phyloP scores from a whole-genome alignment of 1,140 invertebrate species.

The Diprion similis region DNA sequence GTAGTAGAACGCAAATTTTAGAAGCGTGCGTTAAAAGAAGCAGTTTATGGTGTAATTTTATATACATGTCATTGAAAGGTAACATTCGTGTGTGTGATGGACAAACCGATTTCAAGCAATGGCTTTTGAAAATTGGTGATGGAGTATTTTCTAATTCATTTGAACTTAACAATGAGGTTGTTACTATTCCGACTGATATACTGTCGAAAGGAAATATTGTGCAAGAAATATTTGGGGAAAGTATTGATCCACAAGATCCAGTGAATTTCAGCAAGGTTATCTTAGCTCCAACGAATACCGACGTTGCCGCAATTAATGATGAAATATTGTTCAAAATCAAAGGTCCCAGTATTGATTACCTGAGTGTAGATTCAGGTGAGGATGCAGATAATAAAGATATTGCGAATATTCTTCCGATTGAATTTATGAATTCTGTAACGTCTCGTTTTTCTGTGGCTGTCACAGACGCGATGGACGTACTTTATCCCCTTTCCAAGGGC shows the following conservation, averaged over 20 bases:
- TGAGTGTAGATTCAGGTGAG: slow-evolving; percentile 14
- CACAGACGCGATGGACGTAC: too few relatives aligned
- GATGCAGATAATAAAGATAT: slow-evolving; percentile 9
- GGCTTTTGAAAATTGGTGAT: slow-evolving; percentile 23
- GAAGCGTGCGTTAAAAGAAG: slow-evolving; percentile 22
- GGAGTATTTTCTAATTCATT: background rate
- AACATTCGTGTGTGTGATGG: slow-evolving; percentile 3
- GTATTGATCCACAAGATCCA: background rate
- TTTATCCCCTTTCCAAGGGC: too few relatives aligned
- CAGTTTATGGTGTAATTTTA: slow-evolving; percentile 9
- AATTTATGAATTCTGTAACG: slow-evolving; percentile 23
- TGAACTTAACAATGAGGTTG: slow-evolving; percentile 8
- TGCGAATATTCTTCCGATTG: slow-evolving; percentile 12
- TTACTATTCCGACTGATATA: slow-evolving; percentile 7
- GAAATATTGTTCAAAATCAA: slow-evolving; percentile 11
- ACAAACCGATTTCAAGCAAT: slow-evolving; percentile 18
- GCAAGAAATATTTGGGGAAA: slow-evolving; percentile 13
- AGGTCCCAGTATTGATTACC: slow-evolving; percentile 8
- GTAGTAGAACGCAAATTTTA: slow-evolving; percentile 14
- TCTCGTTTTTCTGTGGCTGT: too few relatives aligned
- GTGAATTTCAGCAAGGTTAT: background rate
- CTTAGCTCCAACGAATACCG: slow-evolving; percentile 17
- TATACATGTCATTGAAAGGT: background rate
- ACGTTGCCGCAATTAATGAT: slow-evolving; percentile 18
- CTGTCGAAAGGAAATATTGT: slow-evolving; percentile 12